These are phyloP conservation scores for Nomada ruficornis DNA, from an alignment of 2,888 invertebrate genomes.

Conservation along the genomic window DNA sequence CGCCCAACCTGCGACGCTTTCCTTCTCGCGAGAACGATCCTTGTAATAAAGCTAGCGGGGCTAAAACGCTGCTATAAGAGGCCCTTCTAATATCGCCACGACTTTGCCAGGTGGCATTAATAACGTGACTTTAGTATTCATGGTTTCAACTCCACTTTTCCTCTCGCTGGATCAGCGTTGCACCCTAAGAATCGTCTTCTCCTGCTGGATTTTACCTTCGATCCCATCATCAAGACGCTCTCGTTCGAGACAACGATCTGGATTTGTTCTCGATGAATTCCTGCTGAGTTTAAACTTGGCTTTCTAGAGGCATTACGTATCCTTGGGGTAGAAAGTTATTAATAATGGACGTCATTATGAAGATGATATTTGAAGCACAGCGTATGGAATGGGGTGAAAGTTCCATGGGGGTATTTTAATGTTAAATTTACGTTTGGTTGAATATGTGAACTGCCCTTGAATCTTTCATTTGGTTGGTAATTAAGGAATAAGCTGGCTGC, in stretches of 20 bases:
- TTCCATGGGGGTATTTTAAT: no score
- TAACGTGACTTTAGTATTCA: slow-evolving; percentile 67
- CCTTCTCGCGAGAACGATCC: slow-evolving; percentile 36
- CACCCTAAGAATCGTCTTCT: neutral
- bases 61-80: slow-evolving; percentile 52
- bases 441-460: no score
- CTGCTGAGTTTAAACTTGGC: neutral
- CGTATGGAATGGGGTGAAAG: no score
- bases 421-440: no score
- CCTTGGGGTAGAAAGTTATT: neutral
- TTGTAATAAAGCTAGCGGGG: slow-evolving; percentile 55
- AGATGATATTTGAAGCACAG: no score
- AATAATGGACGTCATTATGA: neutral
- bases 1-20: slow-evolving; percentile 1
- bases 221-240: neutral
- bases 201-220: slow-evolving; percentile 3
- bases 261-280: neutral
- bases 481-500: no score
- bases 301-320: neutral
- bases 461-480: no score
- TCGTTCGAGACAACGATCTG: neutral
- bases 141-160: slow-evolving; percentile 31
- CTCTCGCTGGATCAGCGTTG: slow-evolving; percentile 19
- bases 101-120: slow-evolving; percentile 62
- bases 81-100: slow-evolving; percentile 50